Evolutionary conservation across 2,888 invertebrate genomes (phyloP).

Genomic region (Leptogaster cylindrica): DNA sequence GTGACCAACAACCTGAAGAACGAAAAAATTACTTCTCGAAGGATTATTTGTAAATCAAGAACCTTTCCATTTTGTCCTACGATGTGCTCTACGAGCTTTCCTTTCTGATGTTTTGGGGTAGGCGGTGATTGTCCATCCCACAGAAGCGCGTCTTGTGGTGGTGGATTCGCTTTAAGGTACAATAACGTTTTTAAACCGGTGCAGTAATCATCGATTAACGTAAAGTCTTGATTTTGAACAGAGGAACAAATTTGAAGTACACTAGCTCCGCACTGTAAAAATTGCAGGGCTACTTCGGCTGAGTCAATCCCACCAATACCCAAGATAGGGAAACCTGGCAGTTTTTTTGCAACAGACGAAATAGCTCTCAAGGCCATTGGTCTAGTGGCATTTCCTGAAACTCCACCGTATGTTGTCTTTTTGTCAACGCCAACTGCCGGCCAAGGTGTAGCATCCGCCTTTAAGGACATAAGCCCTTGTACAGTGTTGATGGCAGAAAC

Average conservation of each 20-base stretch:
- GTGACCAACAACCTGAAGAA: slow-evolving; percentile 82
- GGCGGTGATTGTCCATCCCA: slow-evolving; percentile 98
- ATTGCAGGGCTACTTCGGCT: slow-evolving; percentile 94
- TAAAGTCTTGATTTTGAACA: slow-evolving; percentile 98
- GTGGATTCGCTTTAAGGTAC: slow-evolving; percentile 75
- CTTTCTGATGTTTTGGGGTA: slow-evolving; percentile 86
- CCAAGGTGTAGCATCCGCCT: slow-evolving; percentile 85
- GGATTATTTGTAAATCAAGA: slow-evolving; percentile 47
- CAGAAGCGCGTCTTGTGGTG: slow-evolving; percentile 64
- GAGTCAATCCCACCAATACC: slow-evolving; percentile 98
- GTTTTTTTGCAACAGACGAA: slow-evolving; percentile 80
- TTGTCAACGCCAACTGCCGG: slow-evolving; percentile 82
- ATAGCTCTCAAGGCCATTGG: slow-evolving; percentile 93
- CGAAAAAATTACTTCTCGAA: slow-evolving; percentile 47
- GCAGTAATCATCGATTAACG: slow-evolving; percentile 92
- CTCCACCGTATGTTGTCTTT: slow-evolving; percentile 91
- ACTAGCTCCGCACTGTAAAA: slow-evolving; percentile 90
- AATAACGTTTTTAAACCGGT: slow-evolving; percentile 86
- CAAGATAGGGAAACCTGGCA: slow-evolving; percentile 90
- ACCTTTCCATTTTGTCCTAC: slow-evolving; percentile 74
- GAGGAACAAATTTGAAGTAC: slow-evolving; percentile 95
- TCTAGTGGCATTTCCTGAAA: slow-evolving; percentile 92
- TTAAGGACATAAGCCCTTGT: slow-evolving; percentile 89
- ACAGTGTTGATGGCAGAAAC: slow-evolving; percentile 98
- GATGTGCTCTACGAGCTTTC: slow-evolving; percentile 79